A percentile compares a stretch with the other conserved stretches of the same genome.
These are phyloP conservation scores for Myiothlypis chrysogaster DNA, from an alignment of 2,797 vertebrate genomes.

Conservation along the genomic window DNA sequence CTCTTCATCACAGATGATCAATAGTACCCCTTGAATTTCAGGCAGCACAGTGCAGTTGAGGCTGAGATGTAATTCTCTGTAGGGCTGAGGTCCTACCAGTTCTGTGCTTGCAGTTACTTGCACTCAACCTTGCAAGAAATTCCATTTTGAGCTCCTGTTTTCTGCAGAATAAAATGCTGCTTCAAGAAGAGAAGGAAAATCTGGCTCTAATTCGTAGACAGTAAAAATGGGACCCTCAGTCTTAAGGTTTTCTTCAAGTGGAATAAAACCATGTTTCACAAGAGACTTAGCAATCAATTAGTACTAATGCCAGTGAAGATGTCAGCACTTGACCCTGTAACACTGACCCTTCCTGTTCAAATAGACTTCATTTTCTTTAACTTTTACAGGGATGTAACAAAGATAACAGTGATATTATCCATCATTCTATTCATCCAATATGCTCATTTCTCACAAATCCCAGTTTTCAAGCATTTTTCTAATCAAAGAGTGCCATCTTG, in stretches of 20 bases:
- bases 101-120: neutral
- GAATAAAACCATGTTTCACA: neutral
- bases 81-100: neutral
- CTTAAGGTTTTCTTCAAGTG: neutral
- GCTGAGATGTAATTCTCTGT: neutral
- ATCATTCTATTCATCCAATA: neutral
- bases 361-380: neutral
- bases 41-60: neutral
- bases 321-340: neutral
- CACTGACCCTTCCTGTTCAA: neutral
- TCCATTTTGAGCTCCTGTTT: neutral
- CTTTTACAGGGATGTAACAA: neutral
- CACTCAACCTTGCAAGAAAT: neutral
- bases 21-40: neutral
- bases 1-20: neutral
- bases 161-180: neutral
- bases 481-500: neutral
- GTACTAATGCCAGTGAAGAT: neutral
- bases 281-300: neutral
- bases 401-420: neutral
- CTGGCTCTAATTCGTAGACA: neutral
- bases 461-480: neutral
- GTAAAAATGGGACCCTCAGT: neutral
- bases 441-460: neutral
- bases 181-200: neutral